phyloP scores from a whole-genome alignment of 2,888 invertebrate genomes.

The Anorthoa munda region DNA sequence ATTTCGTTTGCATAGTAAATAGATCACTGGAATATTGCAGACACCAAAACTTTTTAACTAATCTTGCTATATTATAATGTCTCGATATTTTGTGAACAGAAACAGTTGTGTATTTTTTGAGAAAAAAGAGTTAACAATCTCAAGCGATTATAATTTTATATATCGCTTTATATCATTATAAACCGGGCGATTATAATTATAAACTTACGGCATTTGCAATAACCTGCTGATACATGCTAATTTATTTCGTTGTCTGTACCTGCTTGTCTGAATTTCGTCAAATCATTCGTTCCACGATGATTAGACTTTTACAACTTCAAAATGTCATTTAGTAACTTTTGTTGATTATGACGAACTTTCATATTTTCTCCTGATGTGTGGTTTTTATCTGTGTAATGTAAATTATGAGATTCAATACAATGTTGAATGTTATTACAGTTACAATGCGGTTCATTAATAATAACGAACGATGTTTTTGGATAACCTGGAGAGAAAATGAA shows the following conservation, averaged over 20 bases:
- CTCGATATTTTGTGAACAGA: no score
- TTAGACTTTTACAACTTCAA: constrained; percentile 33
- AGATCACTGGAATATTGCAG: no score
- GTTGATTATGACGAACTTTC: constrained; percentile 53
- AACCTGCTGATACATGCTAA: neutral
- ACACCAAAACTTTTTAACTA: no score
- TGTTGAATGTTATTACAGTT: constrained; percentile 8
- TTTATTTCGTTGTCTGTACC: neutral
- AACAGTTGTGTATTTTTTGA: no score
- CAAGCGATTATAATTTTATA: no score
- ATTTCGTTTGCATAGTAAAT: no score
- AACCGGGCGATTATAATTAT: no score
- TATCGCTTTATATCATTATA: no score
- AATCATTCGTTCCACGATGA: constrained; percentile 44
- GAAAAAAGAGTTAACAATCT: no score
- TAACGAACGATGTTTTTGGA: neutral
- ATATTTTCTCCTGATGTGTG: constrained; percentile 51
- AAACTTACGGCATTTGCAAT: no score
- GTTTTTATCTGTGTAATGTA: constrained; percentile 2
- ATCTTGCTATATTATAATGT: no score
- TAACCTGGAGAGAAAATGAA: neutral
- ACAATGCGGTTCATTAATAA: constrained; percentile 29
- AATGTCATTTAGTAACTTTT: constrained; percentile 35
- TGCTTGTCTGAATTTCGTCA: constrained; percentile 18
- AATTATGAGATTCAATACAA: constrained; percentile 11